Evolutionary conservation across 2,113 vertebrate genomes (phyloP), one percentile per base, ranked within the genome.

Genomic region (Planiliza haematocheilus): DNA sequence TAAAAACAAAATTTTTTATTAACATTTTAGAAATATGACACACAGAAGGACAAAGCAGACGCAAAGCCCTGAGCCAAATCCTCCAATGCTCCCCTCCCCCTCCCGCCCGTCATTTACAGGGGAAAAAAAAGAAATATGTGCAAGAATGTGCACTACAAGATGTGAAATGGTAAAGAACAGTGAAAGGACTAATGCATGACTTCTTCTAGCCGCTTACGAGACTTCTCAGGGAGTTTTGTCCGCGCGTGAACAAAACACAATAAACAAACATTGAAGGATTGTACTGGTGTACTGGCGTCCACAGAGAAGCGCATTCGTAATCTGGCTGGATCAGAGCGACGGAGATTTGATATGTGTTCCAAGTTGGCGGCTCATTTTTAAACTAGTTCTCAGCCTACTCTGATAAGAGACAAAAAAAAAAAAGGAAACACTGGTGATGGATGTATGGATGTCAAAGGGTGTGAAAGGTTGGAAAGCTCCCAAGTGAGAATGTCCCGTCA

Each of bases 11-110:
- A 84, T 57, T 45, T 83, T 92, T 93, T 91, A 93, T 93, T 93
- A 90, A 91, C 91, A 90, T 79, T 88, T 91, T 89, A 68, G 76
- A 89, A 91, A 91, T 81, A 88, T 81, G 84, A 83, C 62, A 82
- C 63, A 69, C 24, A 62, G 4, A 66, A 57, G 34, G 42, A 70
- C 58, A 79, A 24, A 45, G n/a, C 21, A 30, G 55, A 69, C 30
- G 42, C 42, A 21, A 13, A 56, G 7, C 39, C 37, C 67, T 41
- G 16, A 53, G 14, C 24, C 61, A 41, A 34, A 9, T 0, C 37
- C 7, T 36, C 4, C 14, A n/a, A 0, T 45, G 18, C 52, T 43
- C 30, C n/a, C 24, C 24, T 5, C 2, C 24, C 24, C 24, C 24
- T 3, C 24, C 3, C 24, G 2, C 24, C 5, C 24, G 24, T 30